These are phyloP conservation scores for Catostylus mosaicus DNA, from an alignment of 30 jellyfish, hydroid and myxozoan genomes.

Conservation along the genomic window DNA sequence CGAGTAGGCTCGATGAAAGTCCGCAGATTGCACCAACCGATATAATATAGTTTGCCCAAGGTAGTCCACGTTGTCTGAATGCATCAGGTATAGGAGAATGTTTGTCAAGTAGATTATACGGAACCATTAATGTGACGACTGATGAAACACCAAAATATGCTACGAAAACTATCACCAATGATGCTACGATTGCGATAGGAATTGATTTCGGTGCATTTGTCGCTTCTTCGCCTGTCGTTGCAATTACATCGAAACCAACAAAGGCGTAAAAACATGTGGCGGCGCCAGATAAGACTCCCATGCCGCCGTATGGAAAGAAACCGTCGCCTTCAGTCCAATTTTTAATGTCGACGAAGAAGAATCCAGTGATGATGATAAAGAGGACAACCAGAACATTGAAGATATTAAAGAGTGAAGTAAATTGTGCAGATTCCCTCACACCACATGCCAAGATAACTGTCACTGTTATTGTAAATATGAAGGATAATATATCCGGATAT, in stretches of 20 bases:
- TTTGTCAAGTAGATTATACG: slow-evolving; percentile 87
- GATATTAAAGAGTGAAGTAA: slow-evolving; percentile 87
- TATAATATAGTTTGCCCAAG: slow-evolving; percentile 97
- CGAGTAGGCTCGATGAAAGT: slow-evolving; percentile 96
- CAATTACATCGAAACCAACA: slow-evolving; percentile 99
- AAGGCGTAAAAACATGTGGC: slow-evolving; percentile 99
- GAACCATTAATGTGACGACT: slow-evolving; percentile 80
- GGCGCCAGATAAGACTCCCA: slow-evolving; percentile 99
- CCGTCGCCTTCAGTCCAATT: slow-evolving; percentile 99
- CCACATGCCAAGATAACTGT: slow-evolving; percentile 95
- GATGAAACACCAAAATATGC: slow-evolving; percentile 92
- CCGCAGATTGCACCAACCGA: slow-evolving; percentile 99
- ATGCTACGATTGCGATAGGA: slow-evolving; percentile 97
- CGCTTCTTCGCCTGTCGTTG: slow-evolving; percentile 99
- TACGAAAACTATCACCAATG: slow-evolving; percentile 85
- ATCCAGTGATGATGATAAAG: slow-evolving; percentile 91
- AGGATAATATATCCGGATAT: slow-evolving; percentile 93
- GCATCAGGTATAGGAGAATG: slow-evolving; percentile 98
- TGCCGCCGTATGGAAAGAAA: slow-evolving; percentile 98
- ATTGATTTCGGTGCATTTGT: slow-evolving; percentile 96
- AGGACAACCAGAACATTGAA: slow-evolving; percentile 86
- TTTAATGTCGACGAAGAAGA: slow-evolving; percentile 80
- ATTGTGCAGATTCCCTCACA: slow-evolving; percentile 94
- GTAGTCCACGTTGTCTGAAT: slow-evolving; percentile 87
- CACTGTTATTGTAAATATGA: slow-evolving; percentile 83